Base-by-base conservation (phyloP, 2,113 vertebrate species). In the Lophochroa leadbeateri region DNA sequence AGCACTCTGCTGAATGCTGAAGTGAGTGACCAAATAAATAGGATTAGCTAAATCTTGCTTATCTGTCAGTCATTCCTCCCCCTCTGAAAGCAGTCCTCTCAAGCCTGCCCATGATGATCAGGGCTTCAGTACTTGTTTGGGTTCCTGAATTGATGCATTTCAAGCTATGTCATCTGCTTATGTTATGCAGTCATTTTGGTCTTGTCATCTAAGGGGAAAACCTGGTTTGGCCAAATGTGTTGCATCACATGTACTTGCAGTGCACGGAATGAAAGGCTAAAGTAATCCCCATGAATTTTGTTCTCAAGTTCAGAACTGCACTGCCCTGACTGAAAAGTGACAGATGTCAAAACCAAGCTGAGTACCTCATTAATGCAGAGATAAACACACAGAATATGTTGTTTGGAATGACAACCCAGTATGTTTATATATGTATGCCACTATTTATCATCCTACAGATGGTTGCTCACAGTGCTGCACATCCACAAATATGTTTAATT, bases 341-440 rank as follows among this genome's bases (percentile, higher is more conserved):
- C 78, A 92, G 76, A 87, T 96, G 83, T 97, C 94, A 97, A 94
- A 94, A 91, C 46, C 9, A 7, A 96, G 71, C 16, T 2, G n/a
- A 82, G 76, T 82, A 61, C 28, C 82, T 97, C 92, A 84, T 93
- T 96, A 96, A 96, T 92, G 46, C 88, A 90, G 94, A 87, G 81
- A 89, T 89, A 94, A 97, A 97, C 77, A 97, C 76, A 96, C 29
- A 53, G 86, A 96, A 43, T 76, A 81, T 92, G 82, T 71, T 94
- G 82, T 88, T 95, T 94, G 72, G 74, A 96, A 96, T 94, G 82
- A 87, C 43, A 95, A 70, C 35, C 6, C 61, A 60, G 65, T 18
- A 33, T 96, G 96, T 92, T 96, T 92, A 95, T 80, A 84, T 41
- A 72, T 31, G 31, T 88, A 35, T 91, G 85, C 44, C 71, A 89